A percentile compares a stretch with the other conserved stretches of the same genome.
Evolutionary conservation across 2,113 vertebrate genomes (phyloP).

Genomic region (Equus quagga): DNA sequence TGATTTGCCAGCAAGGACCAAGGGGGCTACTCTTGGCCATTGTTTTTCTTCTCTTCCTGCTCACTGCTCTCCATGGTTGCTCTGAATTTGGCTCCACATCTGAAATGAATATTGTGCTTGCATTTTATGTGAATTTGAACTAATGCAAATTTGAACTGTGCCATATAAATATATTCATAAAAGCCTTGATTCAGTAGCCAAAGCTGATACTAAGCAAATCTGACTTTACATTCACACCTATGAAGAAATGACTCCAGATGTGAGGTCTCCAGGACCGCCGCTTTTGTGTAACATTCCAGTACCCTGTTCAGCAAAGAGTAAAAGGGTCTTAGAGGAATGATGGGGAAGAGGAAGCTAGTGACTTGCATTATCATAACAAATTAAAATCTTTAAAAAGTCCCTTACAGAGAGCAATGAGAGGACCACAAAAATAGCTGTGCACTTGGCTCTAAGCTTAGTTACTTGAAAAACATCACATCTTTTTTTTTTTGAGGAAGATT

Average conservation of each 20-base stretch:
- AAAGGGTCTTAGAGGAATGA: not conserved
- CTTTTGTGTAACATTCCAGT: not conserved
- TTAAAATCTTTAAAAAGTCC: not conserved
- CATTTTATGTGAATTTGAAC: slow-evolving; percentile 52
- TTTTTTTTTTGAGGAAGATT: too few relatives aligned
- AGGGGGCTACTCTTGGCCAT: not conserved
- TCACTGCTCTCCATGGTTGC: not conserved
- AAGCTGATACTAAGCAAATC: not conserved
- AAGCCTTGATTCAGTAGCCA: slow-evolving; percentile 18
- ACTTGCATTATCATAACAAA: not conserved
- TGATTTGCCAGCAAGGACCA: not conserved
- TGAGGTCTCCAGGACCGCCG: not conserved
- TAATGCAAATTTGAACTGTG: not conserved
- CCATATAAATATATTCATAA: slow-evolving; percentile 4
- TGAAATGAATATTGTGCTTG: not conserved
- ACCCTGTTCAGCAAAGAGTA: not conserved
- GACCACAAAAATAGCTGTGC: not conserved
- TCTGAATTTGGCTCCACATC: not conserved
- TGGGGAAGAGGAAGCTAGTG: not conserved
- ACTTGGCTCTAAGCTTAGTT: not conserved
- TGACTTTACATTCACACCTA: not conserved
- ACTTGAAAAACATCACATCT: not conserved
- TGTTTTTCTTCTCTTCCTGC: not conserved
- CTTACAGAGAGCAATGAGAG: not conserved
- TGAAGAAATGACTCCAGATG: not conserved